These are phyloP conservation scores for Cephalopterus ornatus DNA, from an alignment of 2,113 vertebrate species.

Conservation along the genomic window DNA sequence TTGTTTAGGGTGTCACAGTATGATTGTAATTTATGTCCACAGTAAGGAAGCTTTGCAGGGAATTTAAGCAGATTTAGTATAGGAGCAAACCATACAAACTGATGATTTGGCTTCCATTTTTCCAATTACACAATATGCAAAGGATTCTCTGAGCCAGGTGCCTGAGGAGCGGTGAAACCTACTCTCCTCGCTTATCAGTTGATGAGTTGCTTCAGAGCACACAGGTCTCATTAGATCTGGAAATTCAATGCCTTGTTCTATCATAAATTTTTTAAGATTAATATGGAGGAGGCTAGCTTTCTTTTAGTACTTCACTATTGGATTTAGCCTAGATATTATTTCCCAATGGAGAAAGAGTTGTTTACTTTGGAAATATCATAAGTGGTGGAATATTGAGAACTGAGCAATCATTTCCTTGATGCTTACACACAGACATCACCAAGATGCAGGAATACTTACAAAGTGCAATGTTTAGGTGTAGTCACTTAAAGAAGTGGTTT, in stretches of 20 bases:
- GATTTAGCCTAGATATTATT: constrained; percentile 60
- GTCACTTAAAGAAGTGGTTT: neutral
- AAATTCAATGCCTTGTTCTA: constrained; percentile 28
- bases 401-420: constrained; percentile 2
- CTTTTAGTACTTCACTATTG: constrained; percentile 26
- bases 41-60: neutral
- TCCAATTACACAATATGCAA: neutral
- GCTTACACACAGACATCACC: neutral
- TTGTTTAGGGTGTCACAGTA: neutral
- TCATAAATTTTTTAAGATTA: constrained; percentile 52
- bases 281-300: neutral
- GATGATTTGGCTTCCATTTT: neutral
- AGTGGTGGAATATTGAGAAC: constrained; percentile 49
- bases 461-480: neutral
- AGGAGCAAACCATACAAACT: neutral
- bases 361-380: constrained; percentile 58
- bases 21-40: neutral
- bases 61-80: neutral
- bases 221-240: neutral
- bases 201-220: neutral
- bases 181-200: neutral
- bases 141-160: neutral
- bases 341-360: constrained; percentile 43
- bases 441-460: neutral
- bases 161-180: neutral